Base-by-base conservation (phyloP, 2,797 vertebrate species). In the Saxicola maurus region DNA sequence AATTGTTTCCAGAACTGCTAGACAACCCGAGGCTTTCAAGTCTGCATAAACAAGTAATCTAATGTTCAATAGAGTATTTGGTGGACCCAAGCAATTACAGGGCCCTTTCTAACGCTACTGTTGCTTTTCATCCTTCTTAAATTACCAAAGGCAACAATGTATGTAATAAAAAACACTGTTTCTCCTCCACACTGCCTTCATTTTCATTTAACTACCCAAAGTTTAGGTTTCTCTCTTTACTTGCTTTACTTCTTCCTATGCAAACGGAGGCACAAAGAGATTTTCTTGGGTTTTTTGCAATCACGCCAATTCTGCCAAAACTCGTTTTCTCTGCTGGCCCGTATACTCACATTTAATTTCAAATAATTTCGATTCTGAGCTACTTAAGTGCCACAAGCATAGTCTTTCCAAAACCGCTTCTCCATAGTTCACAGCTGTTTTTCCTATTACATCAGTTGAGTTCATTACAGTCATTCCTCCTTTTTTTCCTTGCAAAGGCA, bases 121-220 rank as follows among this genome's bases (percentile, higher is more conserved):
- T 17, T 14, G 31, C 27, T 75, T 43, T 51, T 52, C 17, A 42
- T 16, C 2, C 24, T 11, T 18, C 15, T 69, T n/a, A 43, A 68
- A 75, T 27, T 33, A 27, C 10, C 3, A 15, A 23, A 4, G 7
- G 1, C 7, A 49, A 51, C 27, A 62, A 38, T 7, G 30, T 19
- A 17, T 10, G 9, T 4, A 10, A 55, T 14, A 24, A 64, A 42
- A 75, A 73, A 60, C 9, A 73, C 4, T 8, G 12, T 21, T 73
- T 87, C 10, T 45, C 17, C 31, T 74, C 45, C 24, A 45, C 12
- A 3, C 6, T 1, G 1, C 0, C 2, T 10, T 59, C 33, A 3
- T 28, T n/a, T 9, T 1, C 60, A 43, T 43, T 51, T 11, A 59
- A 11, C 12, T 24, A 17, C 7, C 20, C 11, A 1, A 89, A n/a